phyloP scores from a whole-genome alignment of 2,797 vertebrate genomes.

The Leucoraja ocellata region DNA sequence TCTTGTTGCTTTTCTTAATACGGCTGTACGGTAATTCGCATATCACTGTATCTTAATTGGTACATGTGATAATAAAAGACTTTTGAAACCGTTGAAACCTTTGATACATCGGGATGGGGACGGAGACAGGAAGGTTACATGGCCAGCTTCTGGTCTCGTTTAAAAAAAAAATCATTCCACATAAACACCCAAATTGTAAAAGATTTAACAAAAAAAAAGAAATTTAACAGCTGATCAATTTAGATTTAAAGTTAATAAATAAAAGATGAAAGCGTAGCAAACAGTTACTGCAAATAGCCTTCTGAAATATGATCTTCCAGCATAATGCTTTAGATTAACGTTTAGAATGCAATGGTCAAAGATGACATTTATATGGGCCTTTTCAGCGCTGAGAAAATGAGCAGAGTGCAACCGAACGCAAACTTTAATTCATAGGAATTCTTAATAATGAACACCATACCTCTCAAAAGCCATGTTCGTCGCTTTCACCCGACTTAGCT shows the following conservation, averaged over 20 bases:
- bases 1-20: too few species aligned
- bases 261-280: too few species aligned
- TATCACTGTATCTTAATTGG: too few species aligned
- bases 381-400: background rate
- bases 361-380: background rate
- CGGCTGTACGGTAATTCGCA: too few species aligned
- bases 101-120: too few species aligned
- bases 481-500: conserved; percentile 80
- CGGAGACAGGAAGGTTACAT: background rate
- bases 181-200: background rate
- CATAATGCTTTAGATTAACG: background rate
- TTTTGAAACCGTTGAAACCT: too few species aligned
- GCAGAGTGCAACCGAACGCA: background rate
- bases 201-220: background rate
- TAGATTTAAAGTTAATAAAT: background rate
- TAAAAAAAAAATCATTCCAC: background rate
- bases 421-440: background rate
- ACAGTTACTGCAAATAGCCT: background rate
- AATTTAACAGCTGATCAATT: background rate
- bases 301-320: background rate
- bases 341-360: background rate
- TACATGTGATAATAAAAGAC: too few species aligned
- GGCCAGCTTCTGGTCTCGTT: background rate
- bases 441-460: conserved; percentile 51
- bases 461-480: conserved; percentile 79